Base-by-base conservation (phyloP, 2,888 invertebrate genomes). In the Polymixis flavicincta region DNA sequence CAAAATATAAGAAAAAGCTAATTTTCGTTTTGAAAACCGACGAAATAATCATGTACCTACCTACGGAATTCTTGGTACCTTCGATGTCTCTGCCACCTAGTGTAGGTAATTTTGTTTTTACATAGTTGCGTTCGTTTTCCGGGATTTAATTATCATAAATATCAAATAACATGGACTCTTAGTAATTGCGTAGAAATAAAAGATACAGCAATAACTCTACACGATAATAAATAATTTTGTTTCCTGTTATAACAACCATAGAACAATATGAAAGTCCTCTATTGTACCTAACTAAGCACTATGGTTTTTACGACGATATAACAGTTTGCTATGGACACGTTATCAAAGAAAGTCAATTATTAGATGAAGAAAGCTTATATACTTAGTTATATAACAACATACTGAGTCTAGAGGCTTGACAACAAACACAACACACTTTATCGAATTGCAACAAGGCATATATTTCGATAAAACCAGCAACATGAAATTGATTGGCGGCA, bases 161-260 rank as follows among this genome's bases (percentile, higher is more conserved):
- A 54, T n/a, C 4, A 54, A 54, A n/a, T 4, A 11, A n/a, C 13
- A n/a, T 54, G 13, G 1, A 54, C n/a, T 13, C 13, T 54, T 25
- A 13, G 13, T n/a, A 13, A 54, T 25, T 25, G 22, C 17, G 32
- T 59, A 32, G 57, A 55, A 25, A 57, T 28, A 48, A 48, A 48
- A 48, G 28, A 60, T 32, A 45, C 37, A n/a, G 17, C 45, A 59
- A 45, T 28, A 48, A 48, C 28, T 48, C 9, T 48, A 59, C 68
- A 22, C 17, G 11, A 45, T 48, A 70, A 25, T 57, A 57, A 57
- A 28, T 9, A 9, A 17, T 50, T n/a, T 32, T 17, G 28, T 66
- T 66, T 45, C 37, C 66, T 67, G 14, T 66, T 25, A 57, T 72
- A 57, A 7, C 19, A 25, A 19, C n/a, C 11, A 32, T 48, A 57